Evolutionary conservation across 2,888 invertebrate genomes (phyloP).

Genomic region (Andrena camellia): DNA sequence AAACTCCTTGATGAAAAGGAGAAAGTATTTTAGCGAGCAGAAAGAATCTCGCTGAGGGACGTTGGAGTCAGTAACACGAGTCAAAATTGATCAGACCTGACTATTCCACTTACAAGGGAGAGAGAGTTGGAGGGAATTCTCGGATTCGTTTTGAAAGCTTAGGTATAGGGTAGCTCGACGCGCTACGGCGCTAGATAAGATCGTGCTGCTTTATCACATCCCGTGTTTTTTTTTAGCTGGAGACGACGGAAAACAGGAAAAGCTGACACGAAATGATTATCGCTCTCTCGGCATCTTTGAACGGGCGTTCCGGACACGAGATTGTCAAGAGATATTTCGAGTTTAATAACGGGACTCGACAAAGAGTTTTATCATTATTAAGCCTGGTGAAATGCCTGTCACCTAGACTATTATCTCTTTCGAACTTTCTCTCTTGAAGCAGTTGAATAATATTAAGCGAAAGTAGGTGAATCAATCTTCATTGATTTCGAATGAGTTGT

Average conservation of each 20-base stretch:
- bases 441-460: too few species aligned
- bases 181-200: background rate
- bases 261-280: background rate
- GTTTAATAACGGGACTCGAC: background rate
- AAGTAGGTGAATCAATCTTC: too few species aligned
- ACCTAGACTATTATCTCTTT: background rate
- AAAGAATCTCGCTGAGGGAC: background rate
- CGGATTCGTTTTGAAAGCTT: constrained; percentile 26
- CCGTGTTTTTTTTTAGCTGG: background rate
- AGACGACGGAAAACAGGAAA: background rate
- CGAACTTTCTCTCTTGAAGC: too few species aligned
- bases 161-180: background rate
- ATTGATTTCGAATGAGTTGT: background rate
- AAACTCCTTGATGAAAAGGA: background rate
- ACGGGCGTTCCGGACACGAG: background rate
- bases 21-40: background rate
- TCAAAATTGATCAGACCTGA: constrained; percentile 29
- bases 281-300: background rate
- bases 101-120: constrained; percentile 10
- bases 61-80: constrained; percentile 15
- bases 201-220: constrained; percentile 6
- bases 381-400: background rate
- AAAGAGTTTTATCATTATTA: background rate
- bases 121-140: constrained; percentile 7
- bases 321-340: background rate